Percentiles rank a stretch among this genome's conserved stretches.
Conservation (phyloP, 1,140 invertebrate genomes). For the Vanessa atalanta region DNA sequence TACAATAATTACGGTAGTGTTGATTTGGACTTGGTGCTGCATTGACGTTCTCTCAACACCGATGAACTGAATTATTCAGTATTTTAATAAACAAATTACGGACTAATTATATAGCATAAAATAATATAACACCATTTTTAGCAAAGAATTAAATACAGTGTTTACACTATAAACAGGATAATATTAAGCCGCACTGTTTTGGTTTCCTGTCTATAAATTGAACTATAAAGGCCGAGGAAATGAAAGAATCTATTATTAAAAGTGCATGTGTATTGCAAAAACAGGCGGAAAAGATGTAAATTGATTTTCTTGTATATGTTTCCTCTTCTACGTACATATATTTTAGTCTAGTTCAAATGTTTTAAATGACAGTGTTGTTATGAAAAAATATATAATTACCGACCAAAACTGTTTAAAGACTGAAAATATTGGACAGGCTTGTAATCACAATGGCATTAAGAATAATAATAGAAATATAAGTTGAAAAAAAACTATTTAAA, state of each 20-base stretch:
- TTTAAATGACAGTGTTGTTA: neutral
- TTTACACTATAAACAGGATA: slow-evolving; percentile 4
- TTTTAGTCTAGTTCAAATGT: neutral
- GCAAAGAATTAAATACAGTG: neutral
- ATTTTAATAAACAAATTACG: no score
- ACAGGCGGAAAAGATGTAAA: slow-evolving; percentile 15
- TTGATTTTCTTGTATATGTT: slow-evolving; percentile 13
- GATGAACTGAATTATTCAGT: no score
- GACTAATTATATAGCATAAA: no score
- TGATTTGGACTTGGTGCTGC: no score
- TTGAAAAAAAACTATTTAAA: no score
- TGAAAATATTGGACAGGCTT: no score
- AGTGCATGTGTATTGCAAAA: slow-evolving; percentile 18
- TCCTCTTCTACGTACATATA: neutral
- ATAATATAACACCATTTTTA: neutral
- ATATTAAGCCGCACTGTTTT: neutral
- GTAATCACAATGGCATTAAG: no score
- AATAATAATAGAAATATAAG: no score
- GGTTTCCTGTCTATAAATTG: neutral
- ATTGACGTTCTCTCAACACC: no score
- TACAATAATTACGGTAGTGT: no score
- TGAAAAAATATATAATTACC: no score
- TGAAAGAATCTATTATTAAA: slow-evolving; percentile 12
- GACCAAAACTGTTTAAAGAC: no score
- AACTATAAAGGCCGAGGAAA: slow-evolving; percentile 22